Base-by-base conservation (phyloP, 2,888 invertebrate species). In the Bursaphelenchus okinawaensis region DNA sequence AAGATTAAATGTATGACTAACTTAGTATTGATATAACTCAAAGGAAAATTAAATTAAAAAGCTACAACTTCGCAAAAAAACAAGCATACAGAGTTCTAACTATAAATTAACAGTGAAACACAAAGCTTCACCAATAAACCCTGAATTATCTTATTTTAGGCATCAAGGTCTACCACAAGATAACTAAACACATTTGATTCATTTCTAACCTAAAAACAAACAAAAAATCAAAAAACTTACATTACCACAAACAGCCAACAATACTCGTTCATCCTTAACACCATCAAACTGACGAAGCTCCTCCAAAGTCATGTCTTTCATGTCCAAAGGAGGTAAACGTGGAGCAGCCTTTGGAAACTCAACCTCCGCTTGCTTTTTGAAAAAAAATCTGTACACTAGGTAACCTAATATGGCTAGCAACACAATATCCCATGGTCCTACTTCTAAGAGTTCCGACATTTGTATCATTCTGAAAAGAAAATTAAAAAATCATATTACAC, bases 221-320 rank as follows among this genome's bases (percentile, higher is more conserved):
- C 12, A 12, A 58, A 55, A 23, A 69, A 56, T 40, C n/a, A 9
- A 31, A 51, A 60, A 56, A 56, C 69, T 65, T 51, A 79, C 79
- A 26, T 73, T 75, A 68, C 79, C 77, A 62, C 72, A 73, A 26
- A 81, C 66, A 0, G 74, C 78, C 23, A 80, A 68, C 1, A 76
- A 72, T 55, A 80, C 79, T 63, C 72, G 78, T 58, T 76, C 75
- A 58, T 81, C 75, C 19, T 75, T 68, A 9, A 73, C 69, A n/a
- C 80, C 80, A 66, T 80, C 72, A 69, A 80, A 80, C 55, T 75
- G 73, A 19, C 68, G 63, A 29, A 80, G 68, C 59, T 81, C 74
- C 22, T 72, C 73, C 26, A 79, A 51, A 0, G 79, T 81, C 77
- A 80, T 74, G 64, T 80, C 80, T 55, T 70, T 68, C 72, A 75